These are phyloP conservation scores for Anolis sagrei DNA, from an alignment of 2,113 vertebrate species.

Conservation along the genomic window DNA sequence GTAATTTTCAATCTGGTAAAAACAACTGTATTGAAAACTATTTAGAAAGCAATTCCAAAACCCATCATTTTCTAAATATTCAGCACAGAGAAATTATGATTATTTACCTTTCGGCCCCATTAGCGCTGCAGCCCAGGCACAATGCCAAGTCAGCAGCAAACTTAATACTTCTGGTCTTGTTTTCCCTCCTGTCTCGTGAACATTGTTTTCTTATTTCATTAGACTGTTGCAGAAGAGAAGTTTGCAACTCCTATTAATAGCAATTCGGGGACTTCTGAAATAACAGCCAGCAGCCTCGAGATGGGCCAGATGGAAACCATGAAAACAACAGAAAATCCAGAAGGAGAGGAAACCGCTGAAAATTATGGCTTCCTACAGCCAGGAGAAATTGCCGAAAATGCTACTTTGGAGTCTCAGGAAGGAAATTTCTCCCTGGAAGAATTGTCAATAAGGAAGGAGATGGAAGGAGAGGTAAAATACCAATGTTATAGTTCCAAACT, in stretches of 20 bases:
- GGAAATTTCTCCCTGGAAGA: background rate
- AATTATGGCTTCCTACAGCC: background rate
- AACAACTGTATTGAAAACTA: no score
- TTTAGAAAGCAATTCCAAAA: no score
- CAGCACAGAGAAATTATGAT: no score
- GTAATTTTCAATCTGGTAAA: no score
- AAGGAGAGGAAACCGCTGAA: background rate
- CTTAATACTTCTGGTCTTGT: background rate
- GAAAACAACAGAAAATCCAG: rapidly evolving
- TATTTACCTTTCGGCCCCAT: background rate
- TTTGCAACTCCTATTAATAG: background rate
- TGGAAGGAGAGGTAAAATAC: background rate
- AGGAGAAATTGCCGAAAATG: background rate
- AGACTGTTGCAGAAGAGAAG: background rate
- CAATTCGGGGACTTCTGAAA: background rate
- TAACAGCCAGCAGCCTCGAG: no score
- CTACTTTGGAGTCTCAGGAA: background rate
- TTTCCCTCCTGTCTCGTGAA: background rate
- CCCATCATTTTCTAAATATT: no score
- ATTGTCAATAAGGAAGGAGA: background rate
- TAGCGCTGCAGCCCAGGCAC: background rate
- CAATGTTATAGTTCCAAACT: background rate
- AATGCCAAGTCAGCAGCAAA: background rate
- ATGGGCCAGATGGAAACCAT: background rate
- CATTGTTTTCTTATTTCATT: background rate